Conservation (phyloP, 2,797 vertebrate genomes). For the Capromys pilorides region DNA sequence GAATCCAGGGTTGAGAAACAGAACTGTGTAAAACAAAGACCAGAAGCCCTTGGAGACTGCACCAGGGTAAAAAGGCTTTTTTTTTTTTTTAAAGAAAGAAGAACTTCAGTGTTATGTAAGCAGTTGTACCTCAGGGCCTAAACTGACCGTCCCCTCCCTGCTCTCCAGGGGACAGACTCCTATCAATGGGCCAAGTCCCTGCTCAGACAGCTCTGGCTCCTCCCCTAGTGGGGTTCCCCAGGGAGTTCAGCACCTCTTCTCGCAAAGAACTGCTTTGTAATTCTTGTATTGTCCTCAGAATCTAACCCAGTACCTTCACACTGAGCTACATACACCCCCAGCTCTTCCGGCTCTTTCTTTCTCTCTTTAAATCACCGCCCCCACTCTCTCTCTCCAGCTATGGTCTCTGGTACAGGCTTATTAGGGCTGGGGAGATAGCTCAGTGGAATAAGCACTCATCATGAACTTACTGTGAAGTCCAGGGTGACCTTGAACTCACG, state of each 20-base stretch:
- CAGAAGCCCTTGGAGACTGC: not conserved
- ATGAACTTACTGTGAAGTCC: not conserved
- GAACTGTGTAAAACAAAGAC: not conserved
- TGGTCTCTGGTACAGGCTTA: too few relatives aligned
- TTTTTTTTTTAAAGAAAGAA: not conserved
- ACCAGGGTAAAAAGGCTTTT: not conserved
- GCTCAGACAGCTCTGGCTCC: not conserved
- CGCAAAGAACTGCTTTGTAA: not conserved
- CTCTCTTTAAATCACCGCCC: not conserved
- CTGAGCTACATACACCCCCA: not conserved
- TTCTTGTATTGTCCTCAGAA: not conserved
- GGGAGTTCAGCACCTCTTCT: not conserved
- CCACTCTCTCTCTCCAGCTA: not conserved
- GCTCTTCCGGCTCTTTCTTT: not conserved
- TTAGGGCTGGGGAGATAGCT: too few relatives aligned
- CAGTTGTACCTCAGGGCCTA: not conserved
- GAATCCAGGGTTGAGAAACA: constrained; percentile 11
- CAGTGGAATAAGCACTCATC: too few relatives aligned
- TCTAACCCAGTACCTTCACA: not conserved
- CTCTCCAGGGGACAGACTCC: not conserved
- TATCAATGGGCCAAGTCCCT: not conserved
- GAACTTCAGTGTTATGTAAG: not conserved
- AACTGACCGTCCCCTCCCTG: not conserved
- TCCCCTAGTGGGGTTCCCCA: not conserved
- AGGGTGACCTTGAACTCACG: not conserved